Conservation (phyloP, 2,888 invertebrate species). For the Chrysopilus asiliformis region DNA sequence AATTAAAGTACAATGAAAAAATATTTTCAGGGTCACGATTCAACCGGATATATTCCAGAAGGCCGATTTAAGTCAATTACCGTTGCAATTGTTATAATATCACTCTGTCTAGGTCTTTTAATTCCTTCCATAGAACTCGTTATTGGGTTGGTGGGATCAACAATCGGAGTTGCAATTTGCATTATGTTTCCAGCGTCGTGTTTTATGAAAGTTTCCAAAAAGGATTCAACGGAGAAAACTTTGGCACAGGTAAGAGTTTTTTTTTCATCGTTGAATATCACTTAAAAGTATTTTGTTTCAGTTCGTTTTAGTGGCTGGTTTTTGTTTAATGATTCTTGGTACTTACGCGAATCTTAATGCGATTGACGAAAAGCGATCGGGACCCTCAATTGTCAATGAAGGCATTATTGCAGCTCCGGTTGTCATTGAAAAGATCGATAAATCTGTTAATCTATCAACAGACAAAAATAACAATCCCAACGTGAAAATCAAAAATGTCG, state of each 20-base stretch:
- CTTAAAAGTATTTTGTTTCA: constrained; percentile 36
- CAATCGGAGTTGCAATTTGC: constrained; percentile 87
- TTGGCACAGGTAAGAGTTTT: constrained; percentile 55
- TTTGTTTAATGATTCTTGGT: constrained; percentile 78
- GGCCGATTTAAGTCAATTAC: constrained; percentile 73
- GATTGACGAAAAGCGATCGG: constrained; percentile 45
- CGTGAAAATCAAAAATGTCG: not conserved
- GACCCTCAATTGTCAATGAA: constrained; percentile 14
- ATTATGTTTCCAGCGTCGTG: constrained; percentile 85
- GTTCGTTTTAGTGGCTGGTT: constrained; percentile 64
- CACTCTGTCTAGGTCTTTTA: constrained; percentile 67
- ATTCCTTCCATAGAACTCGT: constrained; percentile 92
- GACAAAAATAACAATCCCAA: not conserved
- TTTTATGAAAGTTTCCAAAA: constrained; percentile 71
- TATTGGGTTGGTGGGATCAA: constrained; percentile 85
- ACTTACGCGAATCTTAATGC: constrained; percentile 79
- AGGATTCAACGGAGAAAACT: constrained; percentile 69
- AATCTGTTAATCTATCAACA: not conserved
- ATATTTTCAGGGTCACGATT: constrained; percentile 49
- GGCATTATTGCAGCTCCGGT: not conserved
- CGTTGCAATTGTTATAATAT: constrained; percentile 56
- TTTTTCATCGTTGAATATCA: constrained; percentile 1
- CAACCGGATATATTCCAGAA: constrained; percentile 67
- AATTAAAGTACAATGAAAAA: not conserved
- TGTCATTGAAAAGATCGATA: not conserved